phyloP scores from a whole-genome alignment of 2,888 invertebrate genomes.

The Liodrosophila aerea region DNA sequence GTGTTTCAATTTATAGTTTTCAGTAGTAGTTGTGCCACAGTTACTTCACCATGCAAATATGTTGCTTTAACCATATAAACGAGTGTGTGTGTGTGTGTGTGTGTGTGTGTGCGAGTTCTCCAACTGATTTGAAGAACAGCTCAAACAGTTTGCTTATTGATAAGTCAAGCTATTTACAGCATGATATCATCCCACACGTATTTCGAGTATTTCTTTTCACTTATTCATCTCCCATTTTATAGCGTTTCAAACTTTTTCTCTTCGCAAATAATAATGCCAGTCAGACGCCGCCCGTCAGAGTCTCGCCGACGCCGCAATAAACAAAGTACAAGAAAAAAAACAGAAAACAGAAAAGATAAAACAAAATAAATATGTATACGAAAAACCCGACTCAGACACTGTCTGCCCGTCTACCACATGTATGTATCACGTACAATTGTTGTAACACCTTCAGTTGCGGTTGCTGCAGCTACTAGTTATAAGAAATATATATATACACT shows the following conservation, averaged over 20 bases:
- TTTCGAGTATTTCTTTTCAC: background rate
- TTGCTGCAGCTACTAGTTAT: constrained; percentile 20
- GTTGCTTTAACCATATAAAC: constrained; percentile 69
- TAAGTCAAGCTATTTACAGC: constrained; percentile 2
- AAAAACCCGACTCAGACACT: constrained; percentile 26
- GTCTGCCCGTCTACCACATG: constrained; percentile 14
- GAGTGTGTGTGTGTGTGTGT: constrained; percentile 15
- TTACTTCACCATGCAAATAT: constrained; percentile 77
- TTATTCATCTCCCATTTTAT: background rate
- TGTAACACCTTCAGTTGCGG: constrained; percentile 42
- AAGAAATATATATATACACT: too few relatives aligned
- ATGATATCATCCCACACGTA: background rate
- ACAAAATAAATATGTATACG: constrained; percentile 12
- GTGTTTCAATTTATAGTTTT: constrained; percentile 40
- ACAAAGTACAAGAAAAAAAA: constrained; percentile 34
- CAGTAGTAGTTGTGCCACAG: constrained; percentile 39
- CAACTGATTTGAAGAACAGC: background rate
- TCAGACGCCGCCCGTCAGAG: constrained; percentile 30
- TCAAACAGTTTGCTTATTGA: too few relatives aligned
- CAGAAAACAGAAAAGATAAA: constrained; percentile 20
- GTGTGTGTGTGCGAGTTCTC: background rate
- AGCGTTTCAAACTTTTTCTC: background rate
- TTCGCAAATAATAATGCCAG: constrained; percentile 10
- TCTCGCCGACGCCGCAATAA: constrained; percentile 63
- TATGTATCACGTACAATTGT: constrained; percentile 28